Base-by-base conservation (phyloP, 92 coral and sea anemone species). In the Muricea muricata region DNA sequence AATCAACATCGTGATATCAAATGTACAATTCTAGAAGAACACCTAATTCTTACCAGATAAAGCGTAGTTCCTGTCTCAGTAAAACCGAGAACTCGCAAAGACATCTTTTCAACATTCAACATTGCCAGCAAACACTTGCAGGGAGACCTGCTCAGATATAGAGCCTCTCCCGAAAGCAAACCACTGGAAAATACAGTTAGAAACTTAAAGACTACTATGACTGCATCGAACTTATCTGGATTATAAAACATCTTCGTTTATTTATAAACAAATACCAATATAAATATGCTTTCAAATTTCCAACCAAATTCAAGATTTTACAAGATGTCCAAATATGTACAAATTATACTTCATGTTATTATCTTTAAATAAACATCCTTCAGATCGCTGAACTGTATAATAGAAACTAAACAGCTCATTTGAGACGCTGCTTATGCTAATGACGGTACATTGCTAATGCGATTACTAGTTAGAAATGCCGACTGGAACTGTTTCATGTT, bases 161-260 rank as follows among this genome's bases (percentile, higher is more conserved):
- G 37, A 30, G 63, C 60, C 45, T 75, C 65, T 48, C 80, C 80
- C 23, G 80, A 14, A 7, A 75, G 65, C 65, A 75, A 32, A 29
- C 80, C 80, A 31, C 65, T 48, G 6, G 80, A 75, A 52, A 75
- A 50, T 31, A 75, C 80, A 6, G 80, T 37, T 14, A 75, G 41
- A 28, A 75, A 75, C 80, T 75, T 75, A 11, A 13, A 17, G 28
- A 48, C 32, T 6, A 50, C 65, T 11, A 75, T 75, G 31, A 75
- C 80, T 48, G 42, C 80, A 13, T 75, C 80, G 37, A 75, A 75
- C 24, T 75, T 31, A 75, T 75, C 80, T 4, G 80, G 65, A 52
- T 75, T 17, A 28, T 48, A 75, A 75, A 75, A 75, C 80, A 75
- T 75, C 8, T 47, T 15, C n/a, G 30, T 1, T 63, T 63, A 29